phyloP scores from a whole-genome alignment of 2,113 vertebrate species.

The Atrichornis clamosus region DNA sequence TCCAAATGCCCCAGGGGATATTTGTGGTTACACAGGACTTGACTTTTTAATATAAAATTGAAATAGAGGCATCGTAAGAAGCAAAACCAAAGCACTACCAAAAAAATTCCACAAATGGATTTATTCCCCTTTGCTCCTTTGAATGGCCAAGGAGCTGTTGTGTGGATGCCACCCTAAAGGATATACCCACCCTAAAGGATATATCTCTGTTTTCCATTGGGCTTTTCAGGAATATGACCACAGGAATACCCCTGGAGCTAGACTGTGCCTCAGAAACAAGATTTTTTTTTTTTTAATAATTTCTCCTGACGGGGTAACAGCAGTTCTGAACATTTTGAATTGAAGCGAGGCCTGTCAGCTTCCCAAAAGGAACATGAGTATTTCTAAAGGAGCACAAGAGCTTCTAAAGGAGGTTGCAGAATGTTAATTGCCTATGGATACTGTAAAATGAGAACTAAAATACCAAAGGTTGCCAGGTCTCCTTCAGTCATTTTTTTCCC shows the following conservation, averaged over 20 bases:
- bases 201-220: background rate
- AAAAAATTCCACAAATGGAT: background rate
- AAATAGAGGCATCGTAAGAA: background rate
- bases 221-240: background rate
- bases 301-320: background rate
- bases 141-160: background rate
- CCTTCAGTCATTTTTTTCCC: conserved; percentile 36
- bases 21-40: background rate
- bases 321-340: background rate
- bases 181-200: background rate
- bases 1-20: background rate
- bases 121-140: background rate
- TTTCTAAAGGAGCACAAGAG: conserved; percentile 42
- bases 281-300: background rate
- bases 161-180: background rate
- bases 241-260: background rate
- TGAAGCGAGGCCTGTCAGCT: conserved; percentile 33
- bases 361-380: background rate
- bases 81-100: background rate
- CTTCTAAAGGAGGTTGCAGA: conserved; percentile 54
- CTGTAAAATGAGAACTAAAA: conserved; percentile 62
- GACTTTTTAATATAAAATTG: background rate
- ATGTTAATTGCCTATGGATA: conserved; percentile 65
- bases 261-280: background rate
- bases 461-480: conserved; percentile 61